Percentiles rank a stretch among this genome's conserved stretches.
These are phyloP conservation scores for Carassius carassius DNA, from an alignment of 2,113 vertebrate species.

Conservation along the genomic window DNA sequence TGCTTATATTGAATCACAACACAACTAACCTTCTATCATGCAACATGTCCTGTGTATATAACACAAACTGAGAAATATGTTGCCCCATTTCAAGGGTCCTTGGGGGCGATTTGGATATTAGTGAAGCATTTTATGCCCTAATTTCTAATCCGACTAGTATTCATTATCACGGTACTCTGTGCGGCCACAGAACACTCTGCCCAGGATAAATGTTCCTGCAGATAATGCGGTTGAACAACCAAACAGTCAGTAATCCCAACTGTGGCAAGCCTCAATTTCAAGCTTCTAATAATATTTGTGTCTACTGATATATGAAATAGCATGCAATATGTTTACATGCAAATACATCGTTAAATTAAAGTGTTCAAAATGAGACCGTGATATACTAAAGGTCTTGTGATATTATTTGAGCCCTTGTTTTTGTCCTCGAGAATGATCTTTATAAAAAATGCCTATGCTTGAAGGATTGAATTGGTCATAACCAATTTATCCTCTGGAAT, in stretches of 20 bases:
- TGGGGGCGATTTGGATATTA: slow-evolving; percentile 43
- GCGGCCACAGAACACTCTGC: slow-evolving; percentile 26
- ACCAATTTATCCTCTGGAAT: slow-evolving; percentile 61
- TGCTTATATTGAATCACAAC: not conserved
- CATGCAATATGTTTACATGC: slow-evolving; percentile 38
- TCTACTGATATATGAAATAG: slow-evolving; percentile 66
- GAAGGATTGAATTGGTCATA: slow-evolving; percentile 27
- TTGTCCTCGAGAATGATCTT: not conserved
- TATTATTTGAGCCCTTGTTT: not conserved
- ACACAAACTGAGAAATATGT: slow-evolving; percentile 36
- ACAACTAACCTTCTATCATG: not conserved
- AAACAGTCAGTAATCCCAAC: slow-evolving; percentile 71
- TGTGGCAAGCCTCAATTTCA: slow-evolving; percentile 75
- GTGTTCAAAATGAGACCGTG: slow-evolving; percentile 34
- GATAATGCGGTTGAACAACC: slow-evolving; percentile 65
- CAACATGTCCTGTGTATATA: not conserved
- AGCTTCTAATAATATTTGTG: slow-evolving; percentile 69
- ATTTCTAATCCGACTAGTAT: slow-evolving; percentile 53
- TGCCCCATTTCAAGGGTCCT: slow-evolving; percentile 32
- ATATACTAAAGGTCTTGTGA: slow-evolving; percentile 5
- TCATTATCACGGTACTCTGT: slow-evolving; percentile 46
- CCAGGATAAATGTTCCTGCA: slow-evolving; percentile 52
- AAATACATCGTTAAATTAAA: slow-evolving; percentile 48
- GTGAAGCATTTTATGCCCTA: slow-evolving; percentile 47
- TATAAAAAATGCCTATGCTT: too few relatives aligned